These are phyloP conservation scores for Caenorhabditis elegans DNA, from an alignment of 1,140 invertebrate genomes.

Conservation along the genomic window DNA sequence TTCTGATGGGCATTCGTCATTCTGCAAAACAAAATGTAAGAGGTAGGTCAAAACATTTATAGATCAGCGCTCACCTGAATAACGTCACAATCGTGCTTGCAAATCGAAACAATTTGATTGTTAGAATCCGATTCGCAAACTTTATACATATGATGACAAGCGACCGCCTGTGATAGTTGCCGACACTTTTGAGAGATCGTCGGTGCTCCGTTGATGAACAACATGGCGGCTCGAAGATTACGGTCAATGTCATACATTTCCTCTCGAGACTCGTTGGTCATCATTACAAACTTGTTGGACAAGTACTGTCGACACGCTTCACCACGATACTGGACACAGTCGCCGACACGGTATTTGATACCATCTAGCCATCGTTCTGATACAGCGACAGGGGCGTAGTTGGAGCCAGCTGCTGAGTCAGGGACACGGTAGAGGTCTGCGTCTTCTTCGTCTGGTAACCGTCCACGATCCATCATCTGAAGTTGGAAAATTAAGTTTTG, in stretches of 20 bases:
- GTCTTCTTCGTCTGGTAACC: conserved; percentile 48
- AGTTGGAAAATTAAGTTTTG: not conserved
- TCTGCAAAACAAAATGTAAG: conserved; percentile 28
- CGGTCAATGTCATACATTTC: conserved; percentile 54
- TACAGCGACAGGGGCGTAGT: conserved; percentile 26
- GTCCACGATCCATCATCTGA: conserved; percentile 47
- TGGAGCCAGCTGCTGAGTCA: conserved; percentile 40
- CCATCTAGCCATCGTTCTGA: conserved; percentile 49
- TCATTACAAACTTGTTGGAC: conserved; percentile 47
- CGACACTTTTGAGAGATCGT: conserved; percentile 45
- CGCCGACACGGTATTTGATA: conserved; percentile 44
- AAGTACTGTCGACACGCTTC: conserved; percentile 51
- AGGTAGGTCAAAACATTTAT: not conserved
- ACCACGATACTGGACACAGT: conserved; percentile 48
- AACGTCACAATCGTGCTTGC: conserved; percentile 45
- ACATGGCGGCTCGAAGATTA: conserved; percentile 50
- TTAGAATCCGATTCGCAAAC: conserved; percentile 39
- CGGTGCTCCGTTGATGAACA: conserved; percentile 46
- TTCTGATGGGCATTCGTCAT: conserved; percentile 48
- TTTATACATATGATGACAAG: conserved; percentile 53
- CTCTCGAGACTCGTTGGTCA: conserved; percentile 48
- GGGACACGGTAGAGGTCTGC: conserved; percentile 45
- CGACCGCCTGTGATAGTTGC: conserved; percentile 50
- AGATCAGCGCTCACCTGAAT: conserved; percentile 28
- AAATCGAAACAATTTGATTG: conserved; percentile 42